Conservation (phyloP, 2,797 vertebrate species). For the Euphonia xanthogaster region DNA sequence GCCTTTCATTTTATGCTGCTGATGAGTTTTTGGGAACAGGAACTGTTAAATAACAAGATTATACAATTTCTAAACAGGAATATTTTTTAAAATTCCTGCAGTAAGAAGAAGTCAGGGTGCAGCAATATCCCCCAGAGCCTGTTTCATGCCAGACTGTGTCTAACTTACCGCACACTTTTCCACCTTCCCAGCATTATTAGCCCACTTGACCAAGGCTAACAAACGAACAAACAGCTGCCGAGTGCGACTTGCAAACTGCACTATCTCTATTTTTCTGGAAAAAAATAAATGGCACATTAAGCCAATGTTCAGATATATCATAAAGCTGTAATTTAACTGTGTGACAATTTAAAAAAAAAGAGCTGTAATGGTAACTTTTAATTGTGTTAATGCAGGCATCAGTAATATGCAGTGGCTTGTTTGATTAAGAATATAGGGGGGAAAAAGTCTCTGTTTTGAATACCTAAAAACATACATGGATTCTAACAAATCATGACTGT, state of each 20-base stretch:
- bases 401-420: neutral
- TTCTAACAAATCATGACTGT: neutral
- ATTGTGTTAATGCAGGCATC: neutral
- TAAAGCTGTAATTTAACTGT: neutral
- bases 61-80: neutral
- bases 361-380: neutral
- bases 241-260: conserved; percentile 97
- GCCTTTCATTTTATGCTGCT: neutral
- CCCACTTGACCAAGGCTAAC: conserved; percentile 96
- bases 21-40: neutral
- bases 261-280: conserved; percentile 97
- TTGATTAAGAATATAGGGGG: neutral
- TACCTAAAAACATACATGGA: neutral
- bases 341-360: neutral
- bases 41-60: neutral
- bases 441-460: neutral
- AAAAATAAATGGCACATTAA: neutral
- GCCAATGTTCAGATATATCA: neutral
- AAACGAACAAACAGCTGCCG: conserved; percentile 96
- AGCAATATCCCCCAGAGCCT: neutral
- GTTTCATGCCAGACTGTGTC: neutral
- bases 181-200: conserved; percentile 97
- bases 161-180: conserved; percentile 97
- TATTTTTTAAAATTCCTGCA: neutral
- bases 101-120: neutral